These are phyloP conservation scores for Zaprionus davidi DNA, from an alignment of 1,140 invertebrate species.

Conservation along the genomic window DNA sequence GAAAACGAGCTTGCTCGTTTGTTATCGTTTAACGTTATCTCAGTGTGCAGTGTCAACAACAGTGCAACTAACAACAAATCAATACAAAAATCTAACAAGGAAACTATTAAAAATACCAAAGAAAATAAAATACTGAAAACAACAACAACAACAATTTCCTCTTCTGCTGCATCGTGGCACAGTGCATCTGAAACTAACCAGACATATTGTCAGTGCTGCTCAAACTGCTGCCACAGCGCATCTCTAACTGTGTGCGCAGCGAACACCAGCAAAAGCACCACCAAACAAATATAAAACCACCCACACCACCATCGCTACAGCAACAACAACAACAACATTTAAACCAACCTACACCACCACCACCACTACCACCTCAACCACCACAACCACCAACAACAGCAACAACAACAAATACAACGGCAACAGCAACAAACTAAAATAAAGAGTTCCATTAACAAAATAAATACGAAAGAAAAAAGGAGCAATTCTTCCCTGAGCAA, in stretches of 20 bases:
- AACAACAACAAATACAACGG: constrained; percentile 28
- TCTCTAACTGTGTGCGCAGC: constrained; percentile 47
- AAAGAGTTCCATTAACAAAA: constrained; percentile 35
- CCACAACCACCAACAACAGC: constrained; percentile 45
- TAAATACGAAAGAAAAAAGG: constrained; percentile 46
- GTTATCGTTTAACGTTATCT: constrained; percentile 39
- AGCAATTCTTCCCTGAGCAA: constrained; percentile 66
- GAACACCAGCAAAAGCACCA: constrained; percentile 40
- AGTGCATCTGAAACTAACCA: constrained; percentile 40
- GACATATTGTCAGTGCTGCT: constrained; percentile 44
- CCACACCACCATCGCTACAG: constrained; percentile 38
- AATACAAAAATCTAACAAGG: not conserved
- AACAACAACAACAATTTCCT: not conserved
- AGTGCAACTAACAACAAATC: constrained; percentile 41
- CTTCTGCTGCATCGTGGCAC: constrained; percentile 3
- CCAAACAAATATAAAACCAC: constrained; percentile 37
- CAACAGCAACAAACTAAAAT: constrained; percentile 41
- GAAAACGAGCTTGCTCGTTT: constrained; percentile 11
- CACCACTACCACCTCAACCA: constrained; percentile 39
- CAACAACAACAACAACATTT: constrained; percentile 45
- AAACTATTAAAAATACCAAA: not conserved
- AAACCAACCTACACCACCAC: constrained; percentile 20
- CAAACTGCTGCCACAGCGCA: constrained; percentile 40
- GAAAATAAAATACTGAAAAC: not conserved
- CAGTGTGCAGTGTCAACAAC: constrained; percentile 62